Evolutionary conservation across 2,888 invertebrate species (phyloP), one percentile per base, ranked within the genome.

Genomic region (Nowickia ferox): DNA sequence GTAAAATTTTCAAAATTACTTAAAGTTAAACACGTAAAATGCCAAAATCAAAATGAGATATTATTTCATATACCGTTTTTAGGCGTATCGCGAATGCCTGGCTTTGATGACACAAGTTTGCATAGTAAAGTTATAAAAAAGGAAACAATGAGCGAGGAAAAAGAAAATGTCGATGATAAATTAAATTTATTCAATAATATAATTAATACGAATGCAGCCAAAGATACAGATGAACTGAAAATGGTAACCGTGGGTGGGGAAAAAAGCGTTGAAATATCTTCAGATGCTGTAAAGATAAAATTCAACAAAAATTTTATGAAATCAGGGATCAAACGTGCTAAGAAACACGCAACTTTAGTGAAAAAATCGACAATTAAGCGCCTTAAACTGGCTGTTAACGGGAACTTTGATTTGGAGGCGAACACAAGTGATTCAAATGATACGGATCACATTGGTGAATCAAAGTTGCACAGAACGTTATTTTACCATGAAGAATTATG

Each of bases 401-500:
- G 44, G n/a, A 42, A 22, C 15, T 9, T 30, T 30, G 30, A 30
- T 30, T 6, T 40, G 2, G 76, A 59, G 61, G 0, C 13, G 17
- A 59, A 59, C 11, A 66, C 65, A 77, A 19, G 6, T 69, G 68
- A 69, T 46, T 57, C 46, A 42, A 57, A 1, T 66, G 65, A 76
- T 19, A 38, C 55, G n/a, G 55, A 63, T 48, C 13, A 9, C 46
- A 38, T 1, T 19, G 42, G 46, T 5, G 30, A 61, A 57, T 22
- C 17, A 84, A 89, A 89, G 79, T 53, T 88, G 8, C 92, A 91
- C 84, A 87, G 81, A 1, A 88, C 88, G 55, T 79, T 92, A 42
- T 92, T 92, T 87, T 92, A 91, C 51, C 71, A 84, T 0, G 88
- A 91, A 51, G 92, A 92, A 81, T 65, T 92, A 38, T 87, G 82